These are phyloP conservation scores for Drosophila elegans DNA, from an alignment of 1,140 invertebrate species.

Conservation along the genomic window DNA sequence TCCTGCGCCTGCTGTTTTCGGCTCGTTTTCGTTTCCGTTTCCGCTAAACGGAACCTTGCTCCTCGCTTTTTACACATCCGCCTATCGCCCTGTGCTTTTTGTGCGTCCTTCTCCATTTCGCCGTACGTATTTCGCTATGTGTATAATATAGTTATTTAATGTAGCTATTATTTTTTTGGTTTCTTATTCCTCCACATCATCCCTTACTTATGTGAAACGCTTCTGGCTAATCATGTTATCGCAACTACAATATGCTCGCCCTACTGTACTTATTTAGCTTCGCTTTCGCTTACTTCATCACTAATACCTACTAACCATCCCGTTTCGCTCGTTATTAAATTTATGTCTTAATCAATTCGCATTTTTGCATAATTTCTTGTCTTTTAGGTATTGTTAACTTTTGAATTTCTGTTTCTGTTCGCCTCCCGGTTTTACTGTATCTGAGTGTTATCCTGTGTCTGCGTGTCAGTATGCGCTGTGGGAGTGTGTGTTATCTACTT, in stretches of 20 bases:
- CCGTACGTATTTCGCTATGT: slow-evolving; percentile 74
- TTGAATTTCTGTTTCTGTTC: slow-evolving; percentile 69
- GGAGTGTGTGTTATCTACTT: slow-evolving; percentile 29
- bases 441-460: slow-evolving; percentile 33
- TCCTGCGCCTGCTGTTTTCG: slow-evolving; percentile 1
- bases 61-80: slow-evolving; percentile 26
- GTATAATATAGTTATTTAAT: slow-evolving; percentile 76
- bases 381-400: slow-evolving; percentile 84
- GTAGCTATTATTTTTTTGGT: slow-evolving; percentile 73
- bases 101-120: slow-evolving; percentile 3
- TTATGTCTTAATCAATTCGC: slow-evolving; percentile 80
- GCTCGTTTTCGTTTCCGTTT: slow-evolving; percentile 25
- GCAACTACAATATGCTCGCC: slow-evolving; percentile 71
- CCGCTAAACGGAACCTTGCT: background rate
- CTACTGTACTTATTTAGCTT: slow-evolving; percentile 67
- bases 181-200: slow-evolving; percentile 39
- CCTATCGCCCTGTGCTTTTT: slow-evolving; percentile 4
- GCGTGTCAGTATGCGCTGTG: slow-evolving; percentile 15
- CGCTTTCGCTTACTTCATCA: slow-evolving; percentile 18
- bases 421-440: slow-evolving; percentile 26
- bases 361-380: slow-evolving; percentile 80
- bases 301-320: slow-evolving; percentile 37
- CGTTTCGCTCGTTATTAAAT: slow-evolving; percentile 59
- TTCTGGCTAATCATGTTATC: slow-evolving; percentile 63
- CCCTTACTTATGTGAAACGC: slow-evolving; percentile 48